These are phyloP conservation scores for Cyclophora albipunctata DNA, from an alignment of 2,888 invertebrate genomes.

Conservation along the genomic window DNA sequence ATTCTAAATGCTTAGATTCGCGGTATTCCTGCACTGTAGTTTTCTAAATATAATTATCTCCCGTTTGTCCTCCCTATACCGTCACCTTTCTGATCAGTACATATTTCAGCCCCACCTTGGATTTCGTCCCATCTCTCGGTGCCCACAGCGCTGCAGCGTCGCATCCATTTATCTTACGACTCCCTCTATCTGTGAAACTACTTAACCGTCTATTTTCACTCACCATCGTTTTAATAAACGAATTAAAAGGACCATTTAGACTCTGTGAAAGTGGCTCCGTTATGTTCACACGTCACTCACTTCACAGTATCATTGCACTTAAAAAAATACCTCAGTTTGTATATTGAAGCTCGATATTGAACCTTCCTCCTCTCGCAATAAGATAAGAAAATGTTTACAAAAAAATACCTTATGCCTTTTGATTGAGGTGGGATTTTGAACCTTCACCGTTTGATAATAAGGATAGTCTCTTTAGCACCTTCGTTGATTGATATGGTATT, in stretches of 20 bases:
- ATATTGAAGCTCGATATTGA: no score
- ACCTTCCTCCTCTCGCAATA: no score
- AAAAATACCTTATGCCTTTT: constrained; percentile 27
- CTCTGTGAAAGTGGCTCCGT: constrained; percentile 55
- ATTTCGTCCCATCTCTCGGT: no score
- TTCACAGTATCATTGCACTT: constrained; percentile 33
- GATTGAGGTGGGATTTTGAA: constrained; percentile 11
- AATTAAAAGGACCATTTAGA: constrained; percentile 31
- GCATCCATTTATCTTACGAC: constrained; percentile 11
- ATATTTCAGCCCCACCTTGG: no score
- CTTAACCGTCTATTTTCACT: constrained; percentile 21
- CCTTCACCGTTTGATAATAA: constrained; percentile 22
- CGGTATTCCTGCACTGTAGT: no score
- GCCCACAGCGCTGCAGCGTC: constrained; percentile 3
- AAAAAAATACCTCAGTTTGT: constrained; percentile 20
- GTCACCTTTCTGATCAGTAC: constrained; percentile 12
- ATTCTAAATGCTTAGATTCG: no score
- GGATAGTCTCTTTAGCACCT: constrained; percentile 11
- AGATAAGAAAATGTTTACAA: constrained; percentile 23
- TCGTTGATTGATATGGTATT: constrained; percentile 4
- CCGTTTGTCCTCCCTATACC: constrained; percentile 5
- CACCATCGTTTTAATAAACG: constrained; percentile 21
- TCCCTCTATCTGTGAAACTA: constrained; percentile 17
- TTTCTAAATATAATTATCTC: not conserved
- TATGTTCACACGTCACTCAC: constrained; percentile 66